These are phyloP conservation scores for Parasteatoda lunata DNA, from an alignment of 2,888 invertebrate genomes.

Conservation along the genomic window DNA sequence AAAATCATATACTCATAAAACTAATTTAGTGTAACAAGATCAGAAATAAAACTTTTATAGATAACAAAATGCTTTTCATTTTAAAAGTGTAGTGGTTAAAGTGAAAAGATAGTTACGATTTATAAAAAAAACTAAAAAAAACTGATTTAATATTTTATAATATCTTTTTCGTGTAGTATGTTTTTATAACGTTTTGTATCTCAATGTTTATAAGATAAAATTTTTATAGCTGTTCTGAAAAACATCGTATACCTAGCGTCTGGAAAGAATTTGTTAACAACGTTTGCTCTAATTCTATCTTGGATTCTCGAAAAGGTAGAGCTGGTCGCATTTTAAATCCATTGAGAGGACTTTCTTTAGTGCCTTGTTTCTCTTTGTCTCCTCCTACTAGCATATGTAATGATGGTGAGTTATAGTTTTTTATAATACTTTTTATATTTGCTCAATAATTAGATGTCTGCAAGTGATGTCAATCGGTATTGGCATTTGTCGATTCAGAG, in stretches of 20 bases:
- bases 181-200: background rate
- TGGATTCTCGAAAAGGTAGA: conserved; percentile 75
- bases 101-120: no score
- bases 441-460: no score
- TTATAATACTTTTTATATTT: background rate
- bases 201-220: no score
- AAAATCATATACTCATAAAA: no score
- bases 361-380: conserved; percentile 74
- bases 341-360: conserved; percentile 75
- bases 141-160: background rate
- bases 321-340: conserved; percentile 76
- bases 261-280: conserved; percentile 71
- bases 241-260: conserved; percentile 48
- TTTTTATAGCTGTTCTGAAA: conserved; percentile 12
- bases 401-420: conserved; percentile 64
- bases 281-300: conserved; percentile 72
- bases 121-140: no score
- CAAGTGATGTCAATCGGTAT: no score
- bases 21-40: no score
- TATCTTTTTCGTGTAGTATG: background rate
- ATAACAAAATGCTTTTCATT: no score
- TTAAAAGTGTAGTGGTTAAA: no score
- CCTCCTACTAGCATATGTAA: conserved; percentile 71
- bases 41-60: no score
- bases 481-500: no score